A percentile compares a stretch with the other conserved stretches of the same genome.
Evolutionary conservation across 1,140 invertebrate genomes (phyloP).

Genomic region (Brachionus calyciflorus): DNA sequence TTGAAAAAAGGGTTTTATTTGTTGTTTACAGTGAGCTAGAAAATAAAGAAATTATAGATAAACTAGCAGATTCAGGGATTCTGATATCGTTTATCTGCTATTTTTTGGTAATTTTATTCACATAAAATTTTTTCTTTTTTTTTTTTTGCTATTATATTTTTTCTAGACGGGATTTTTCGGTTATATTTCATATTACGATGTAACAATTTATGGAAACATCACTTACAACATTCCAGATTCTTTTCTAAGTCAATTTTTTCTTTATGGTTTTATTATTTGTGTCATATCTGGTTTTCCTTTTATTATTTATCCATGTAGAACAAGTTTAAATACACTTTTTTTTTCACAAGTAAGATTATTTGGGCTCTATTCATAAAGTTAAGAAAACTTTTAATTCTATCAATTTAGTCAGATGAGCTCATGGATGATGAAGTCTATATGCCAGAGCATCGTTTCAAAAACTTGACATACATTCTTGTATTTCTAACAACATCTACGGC

Average conservation of each 20-base stretch:
- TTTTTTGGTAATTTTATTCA: constrained; percentile 24
- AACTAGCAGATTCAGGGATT: constrained; percentile 23
- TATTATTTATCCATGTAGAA: constrained; percentile 90
- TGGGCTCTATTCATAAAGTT: background rate
- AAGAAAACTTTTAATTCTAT: background rate
- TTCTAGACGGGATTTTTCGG: constrained; percentile 81
- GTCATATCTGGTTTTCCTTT: constrained; percentile 91
- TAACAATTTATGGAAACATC: constrained; percentile 74
- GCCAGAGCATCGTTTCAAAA: constrained; percentile 74
- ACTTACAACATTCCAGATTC: constrained; percentile 78
- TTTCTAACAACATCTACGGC: constrained; percentile 72
- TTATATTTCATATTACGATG: constrained; percentile 82
- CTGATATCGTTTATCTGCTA: constrained; percentile 30
- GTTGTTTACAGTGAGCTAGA: constrained; percentile 36
- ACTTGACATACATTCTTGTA: constrained; percentile 75
- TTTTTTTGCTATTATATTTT: constrained; percentile 7
- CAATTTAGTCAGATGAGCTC: background rate
- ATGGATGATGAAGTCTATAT: constrained; percentile 63
- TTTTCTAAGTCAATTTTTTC: constrained; percentile 77
- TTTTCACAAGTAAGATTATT: constrained; percentile 72
- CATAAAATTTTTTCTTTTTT: background rate
- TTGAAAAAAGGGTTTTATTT: constrained; percentile 40
- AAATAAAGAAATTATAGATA: constrained; percentile 12
- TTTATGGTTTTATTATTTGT: constrained; percentile 88
- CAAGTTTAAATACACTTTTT: constrained; percentile 84